Evolutionary conservation across 2,888 invertebrate species (phyloP), one percentile per base, ranked within the genome.

Genomic region (Cataglyphis rosenhaueri): DNA sequence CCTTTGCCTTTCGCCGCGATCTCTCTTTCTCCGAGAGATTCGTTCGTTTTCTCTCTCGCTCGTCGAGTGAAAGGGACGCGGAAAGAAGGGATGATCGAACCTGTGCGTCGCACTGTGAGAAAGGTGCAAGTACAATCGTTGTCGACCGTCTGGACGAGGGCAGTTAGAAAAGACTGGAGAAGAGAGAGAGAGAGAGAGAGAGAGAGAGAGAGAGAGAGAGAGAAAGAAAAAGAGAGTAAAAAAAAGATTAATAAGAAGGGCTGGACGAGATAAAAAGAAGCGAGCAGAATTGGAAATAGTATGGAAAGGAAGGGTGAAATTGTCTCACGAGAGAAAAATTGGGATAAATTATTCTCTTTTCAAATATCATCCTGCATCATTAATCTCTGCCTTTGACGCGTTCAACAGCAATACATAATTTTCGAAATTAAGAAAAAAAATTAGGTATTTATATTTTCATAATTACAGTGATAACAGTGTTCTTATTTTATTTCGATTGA

Each of bases 121-220:
- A 90, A 91, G 89, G 90, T 91, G 87, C 86, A 87, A 89, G 91
- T 87, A 86, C 86, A 87, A 86, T 84, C 82, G 79, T 84, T 82
- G 57, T 18, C 82, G 79, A 83, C 73, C 83, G 66, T 52, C 73
- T 85, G 73, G 85, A 85, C 84, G 74, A 83, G 82, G 83, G 71
- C 73, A 52, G 29, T 59, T 48, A 52, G 52, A 61, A 62, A 74
- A 48, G 70, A 57, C 57, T 55, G 59, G 79, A 68, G 62, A 48
- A 75, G 75, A 71, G 48, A 82, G 68, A 68, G 84, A 41, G 48
- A 82, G 57, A 55, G 83, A 21, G 73, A 57, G 59, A 25, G 61
- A 57, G 41, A 15, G 70, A 44, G 52, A 18, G 25, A 38, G 6
- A 32, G 32, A 32, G 4, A 32, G 32, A 32, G 4, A 32, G 32